Evolutionary conservation across 2,797 vertebrate species (phyloP).

Genomic region (Pangasius sanitwongsei): DNA sequence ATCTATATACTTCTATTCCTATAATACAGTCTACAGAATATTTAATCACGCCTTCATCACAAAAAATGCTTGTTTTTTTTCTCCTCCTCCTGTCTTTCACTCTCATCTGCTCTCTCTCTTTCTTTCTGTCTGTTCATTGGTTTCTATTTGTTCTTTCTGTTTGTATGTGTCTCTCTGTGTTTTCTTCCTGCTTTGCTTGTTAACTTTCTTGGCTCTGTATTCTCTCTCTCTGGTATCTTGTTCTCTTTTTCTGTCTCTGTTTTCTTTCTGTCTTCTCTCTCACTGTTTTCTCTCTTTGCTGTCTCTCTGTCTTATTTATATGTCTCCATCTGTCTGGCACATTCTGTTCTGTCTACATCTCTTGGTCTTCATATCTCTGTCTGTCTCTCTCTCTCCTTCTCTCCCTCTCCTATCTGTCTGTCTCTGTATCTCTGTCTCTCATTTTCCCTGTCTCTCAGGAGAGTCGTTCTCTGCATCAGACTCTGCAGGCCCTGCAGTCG

Average conservation of each 20-base stretch:
- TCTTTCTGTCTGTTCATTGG: background rate
- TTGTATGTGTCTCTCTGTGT: background rate
- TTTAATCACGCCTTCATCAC: background rate
- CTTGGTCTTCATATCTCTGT: background rate
- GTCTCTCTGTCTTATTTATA: background rate
- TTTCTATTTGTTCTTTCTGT: background rate
- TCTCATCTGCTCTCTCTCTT: background rate
- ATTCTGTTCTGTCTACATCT: background rate
- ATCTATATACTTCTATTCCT: background rate
- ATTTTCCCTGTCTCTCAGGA: constrained; percentile 72
- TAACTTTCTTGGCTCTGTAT: background rate
- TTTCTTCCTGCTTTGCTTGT: background rate
- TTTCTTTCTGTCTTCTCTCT: background rate
- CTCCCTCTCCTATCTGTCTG: background rate
- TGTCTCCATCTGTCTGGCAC: background rate
- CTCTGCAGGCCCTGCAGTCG: constrained; percentile 88
- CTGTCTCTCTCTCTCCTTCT: background rate
- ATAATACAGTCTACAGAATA: background rate
- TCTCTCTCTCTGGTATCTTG: background rate
- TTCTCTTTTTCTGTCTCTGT: background rate
- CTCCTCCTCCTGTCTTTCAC: background rate
- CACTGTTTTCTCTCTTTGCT: background rate
- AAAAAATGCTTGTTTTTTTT: background rate
- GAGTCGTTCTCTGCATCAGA: constrained; percentile 87
- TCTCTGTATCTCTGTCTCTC: background rate